These are phyloP conservation scores for Fukomys damarensis DNA, from an alignment of 2,113 vertebrate genomes.

Conservation along the genomic window DNA sequence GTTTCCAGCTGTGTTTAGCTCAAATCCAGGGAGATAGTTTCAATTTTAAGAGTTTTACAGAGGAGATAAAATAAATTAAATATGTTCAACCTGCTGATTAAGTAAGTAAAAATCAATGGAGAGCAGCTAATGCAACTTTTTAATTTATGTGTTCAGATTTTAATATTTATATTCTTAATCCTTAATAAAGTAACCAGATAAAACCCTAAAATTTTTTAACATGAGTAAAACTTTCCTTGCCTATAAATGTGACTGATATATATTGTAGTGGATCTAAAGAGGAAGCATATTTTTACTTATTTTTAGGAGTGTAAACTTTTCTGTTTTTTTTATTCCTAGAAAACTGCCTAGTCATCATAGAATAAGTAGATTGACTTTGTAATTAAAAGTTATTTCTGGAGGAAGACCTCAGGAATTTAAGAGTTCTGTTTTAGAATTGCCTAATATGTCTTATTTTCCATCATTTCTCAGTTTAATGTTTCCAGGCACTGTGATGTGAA, in stretches of 20 bases:
- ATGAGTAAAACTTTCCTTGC: not conserved
- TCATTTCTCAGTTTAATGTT: not conserved
- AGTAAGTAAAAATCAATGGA: slow-evolving; percentile 60
- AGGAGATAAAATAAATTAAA: slow-evolving; percentile 82
- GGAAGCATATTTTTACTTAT: not conserved
- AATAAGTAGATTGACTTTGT: not conserved
- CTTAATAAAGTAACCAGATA: slow-evolving; percentile 47
- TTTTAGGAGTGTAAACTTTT: not conserved
- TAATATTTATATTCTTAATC: slow-evolving; percentile 66
- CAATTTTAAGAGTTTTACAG: slow-evolving; percentile 80
- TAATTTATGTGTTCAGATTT: slow-evolving; percentile 67
- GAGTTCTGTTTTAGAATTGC: not conserved
- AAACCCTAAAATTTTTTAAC: not conserved
- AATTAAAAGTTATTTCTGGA: not conserved
- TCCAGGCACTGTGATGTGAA: not conserved
- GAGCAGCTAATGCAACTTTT: slow-evolving; percentile 76
- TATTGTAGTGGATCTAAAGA: not conserved
- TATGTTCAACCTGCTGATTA: slow-evolving; percentile 82
- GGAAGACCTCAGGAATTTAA: not conserved
- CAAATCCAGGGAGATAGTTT: slow-evolving; percentile 85
- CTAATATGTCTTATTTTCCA: not conserved
- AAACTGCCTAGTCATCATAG: not conserved
- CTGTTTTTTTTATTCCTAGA: not conserved
- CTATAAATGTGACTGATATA: not conserved
- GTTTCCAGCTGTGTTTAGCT: slow-evolving; percentile 90